Conservation (phyloP, 1,140 invertebrate species). For the Bacillus rossius region DNA sequence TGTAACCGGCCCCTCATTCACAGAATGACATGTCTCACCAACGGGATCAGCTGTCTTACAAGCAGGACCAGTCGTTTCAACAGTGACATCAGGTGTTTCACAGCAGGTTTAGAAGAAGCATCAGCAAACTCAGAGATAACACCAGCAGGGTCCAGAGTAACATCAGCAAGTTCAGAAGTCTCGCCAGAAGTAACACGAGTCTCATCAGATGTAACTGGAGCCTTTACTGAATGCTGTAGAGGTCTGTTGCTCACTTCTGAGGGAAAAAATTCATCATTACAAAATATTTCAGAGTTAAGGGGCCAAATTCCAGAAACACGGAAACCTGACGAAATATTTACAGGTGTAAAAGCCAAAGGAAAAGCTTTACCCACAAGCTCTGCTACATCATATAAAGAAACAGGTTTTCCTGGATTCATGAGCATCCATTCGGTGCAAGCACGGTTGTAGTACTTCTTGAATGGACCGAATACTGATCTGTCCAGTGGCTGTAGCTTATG, state of each 20-base stretch:
- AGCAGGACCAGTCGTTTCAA: no score
- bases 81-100: neutral
- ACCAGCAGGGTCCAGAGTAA: neutral
- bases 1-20: no score
- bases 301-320: no score
- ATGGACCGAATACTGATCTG: constrained; percentile 34
- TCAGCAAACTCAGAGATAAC: neutral
- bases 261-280: constrained; percentile 35
- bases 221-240: neutral
- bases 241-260: constrained; percentile 34
- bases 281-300: no score
- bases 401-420: neutral
- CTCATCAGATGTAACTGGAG: no score
- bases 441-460: constrained; percentile 25
- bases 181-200: no score
- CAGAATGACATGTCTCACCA: no score
- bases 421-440: neutral
- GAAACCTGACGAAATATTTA: constrained; percentile 25
- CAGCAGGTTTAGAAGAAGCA: neutral
- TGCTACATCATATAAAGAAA: neutral
- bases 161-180: neutral
- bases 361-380: neutral
- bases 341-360: neutral
- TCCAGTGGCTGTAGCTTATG: constrained; percentile 39
- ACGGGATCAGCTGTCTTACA: no score